These are phyloP conservation scores for Cnemophilus loriae DNA, from an alignment of 2,113 vertebrate genomes.

Conservation along the genomic window DNA sequence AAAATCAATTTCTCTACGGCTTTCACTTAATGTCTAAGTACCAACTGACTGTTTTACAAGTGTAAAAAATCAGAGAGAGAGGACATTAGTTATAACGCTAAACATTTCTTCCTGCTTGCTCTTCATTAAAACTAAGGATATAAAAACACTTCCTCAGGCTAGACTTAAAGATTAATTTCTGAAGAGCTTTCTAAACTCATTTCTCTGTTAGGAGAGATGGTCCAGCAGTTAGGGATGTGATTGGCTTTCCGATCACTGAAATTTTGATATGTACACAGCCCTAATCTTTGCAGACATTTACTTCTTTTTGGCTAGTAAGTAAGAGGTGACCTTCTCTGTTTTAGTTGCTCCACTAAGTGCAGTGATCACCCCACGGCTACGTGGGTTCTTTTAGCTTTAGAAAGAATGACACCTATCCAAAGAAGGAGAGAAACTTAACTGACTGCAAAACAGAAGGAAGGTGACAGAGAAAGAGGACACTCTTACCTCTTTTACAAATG, in stretches of 20 bases:
- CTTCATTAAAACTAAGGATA: not conserved
- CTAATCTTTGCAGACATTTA: not conserved
- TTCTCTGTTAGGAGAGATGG: not conserved
- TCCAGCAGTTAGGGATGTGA: not conserved
- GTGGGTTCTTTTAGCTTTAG: not conserved
- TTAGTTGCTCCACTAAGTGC: not conserved
- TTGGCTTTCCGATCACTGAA: not conserved
- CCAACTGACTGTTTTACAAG: not conserved
- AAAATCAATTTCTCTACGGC: not conserved
- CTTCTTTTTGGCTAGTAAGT: not conserved
- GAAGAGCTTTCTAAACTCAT: not conserved
- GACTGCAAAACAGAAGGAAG: rapidly evolving
- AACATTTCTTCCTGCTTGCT: not conserved
- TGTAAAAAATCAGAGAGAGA: not conserved
- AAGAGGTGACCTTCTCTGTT: not conserved
- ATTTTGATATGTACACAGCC: not conserved
- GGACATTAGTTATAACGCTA: not conserved
- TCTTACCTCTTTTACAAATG: not conserved
- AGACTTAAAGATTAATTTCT: conserved; percentile 9
- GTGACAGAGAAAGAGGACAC: not conserved
- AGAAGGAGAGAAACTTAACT: not conserved
- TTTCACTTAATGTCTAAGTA: not conserved
- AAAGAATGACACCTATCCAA: not conserved
- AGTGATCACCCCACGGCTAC: not conserved
- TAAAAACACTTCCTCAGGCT: not conserved